These are phyloP conservation scores for Gadopsis bispinosus DNA, from an alignment of 2,797 vertebrate species.

Conservation along the genomic window DNA sequence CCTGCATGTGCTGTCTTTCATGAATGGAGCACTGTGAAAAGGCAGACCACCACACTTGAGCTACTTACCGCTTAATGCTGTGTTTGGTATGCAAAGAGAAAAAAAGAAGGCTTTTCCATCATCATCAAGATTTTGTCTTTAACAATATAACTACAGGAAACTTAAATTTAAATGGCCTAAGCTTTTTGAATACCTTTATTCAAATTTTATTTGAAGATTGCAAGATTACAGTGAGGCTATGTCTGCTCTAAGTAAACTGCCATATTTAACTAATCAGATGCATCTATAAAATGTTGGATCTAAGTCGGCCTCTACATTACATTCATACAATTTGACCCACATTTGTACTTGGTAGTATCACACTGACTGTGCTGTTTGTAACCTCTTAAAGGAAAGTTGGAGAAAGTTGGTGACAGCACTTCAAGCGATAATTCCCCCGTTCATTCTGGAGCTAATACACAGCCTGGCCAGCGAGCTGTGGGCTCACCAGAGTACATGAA, in stretches of 20 bases:
- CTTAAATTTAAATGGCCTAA: background rate
- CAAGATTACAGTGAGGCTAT: conserved; percentile 12
- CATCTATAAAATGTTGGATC: conserved; percentile 1
- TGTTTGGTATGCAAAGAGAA: conserved; percentile 22
- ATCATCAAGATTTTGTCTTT: conserved; percentile 21
- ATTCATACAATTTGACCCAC: conserved; percentile 3
- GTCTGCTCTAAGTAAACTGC: conserved; percentile 12
- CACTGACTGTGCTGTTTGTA: conserved; percentile 41
- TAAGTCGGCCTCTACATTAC: background rate
- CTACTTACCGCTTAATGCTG: conserved; percentile 17
- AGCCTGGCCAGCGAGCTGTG: conserved; percentile 87
- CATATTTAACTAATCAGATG: conserved; percentile 18
- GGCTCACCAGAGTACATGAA: conserved; percentile 91
- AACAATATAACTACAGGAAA: conserved; percentile 17
- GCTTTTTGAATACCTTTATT: conserved; percentile 27
- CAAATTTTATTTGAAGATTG: conserved; percentile 23
- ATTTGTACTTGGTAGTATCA: conserved; percentile 17
- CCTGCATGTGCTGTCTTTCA: conserved; percentile 8
- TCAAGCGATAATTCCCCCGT: conserved; percentile 85
- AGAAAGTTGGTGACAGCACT: conserved; percentile 83
- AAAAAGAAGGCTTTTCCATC: background rate
- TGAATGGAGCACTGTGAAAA: conserved; percentile 44
- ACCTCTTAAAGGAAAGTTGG: conserved; percentile 85
- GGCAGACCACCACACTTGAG: conserved; percentile 5
- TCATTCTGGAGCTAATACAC: conserved; percentile 81